Evolutionary conservation across 2,888 invertebrate genomes (phyloP), one percentile per base, ranked within the genome.

Genomic region (Nymphalis polychloros): DNA sequence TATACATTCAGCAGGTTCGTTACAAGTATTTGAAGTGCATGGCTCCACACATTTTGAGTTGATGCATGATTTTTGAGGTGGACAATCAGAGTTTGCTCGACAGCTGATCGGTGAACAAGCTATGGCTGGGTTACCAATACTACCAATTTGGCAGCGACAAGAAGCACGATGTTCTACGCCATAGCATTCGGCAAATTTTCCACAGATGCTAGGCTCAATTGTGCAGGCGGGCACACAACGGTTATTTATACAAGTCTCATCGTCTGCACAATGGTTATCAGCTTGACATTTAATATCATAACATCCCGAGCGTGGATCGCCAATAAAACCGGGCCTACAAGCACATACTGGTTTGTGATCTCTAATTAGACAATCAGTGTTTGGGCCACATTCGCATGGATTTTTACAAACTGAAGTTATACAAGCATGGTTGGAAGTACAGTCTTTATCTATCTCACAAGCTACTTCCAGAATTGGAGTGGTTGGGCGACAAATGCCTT

Each of bases 261-360:
- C 96, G 59, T 95, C 95, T 20, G 96, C 95, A 81, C 98, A 98
- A 78, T 97, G 97, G 48, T 94, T 93, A 78, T 97, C 94, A 35
- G 94, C 94, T 80, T 94, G 93, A 80, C 97, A 97, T 70, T 95
- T 95, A 63, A 95, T 93, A 86, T 94, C 95, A 53, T 94, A 93
- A 83, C 98, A 98, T 77, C 96, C 96, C 13, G 96, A 94, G 79
- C 96, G 95, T 41, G 97, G 96, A 83, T 97, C 97, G 64, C 98
- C 98, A 72, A 97, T 95, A 77, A 94, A 98, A 59, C 97, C 97
- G 78, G 95, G 94, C 71, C 94, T 94, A 84, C 98, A 98, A 0
- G 97, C 96, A 80, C 98, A 98, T 0, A 97, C 95, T 0, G 97
- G 97, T 83, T 97, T 97, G 80, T 98, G 98, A 79, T 96, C 94